Evolutionary conservation across 1,140 invertebrate species (phyloP).

Genomic region (Sipha flava): DNA sequence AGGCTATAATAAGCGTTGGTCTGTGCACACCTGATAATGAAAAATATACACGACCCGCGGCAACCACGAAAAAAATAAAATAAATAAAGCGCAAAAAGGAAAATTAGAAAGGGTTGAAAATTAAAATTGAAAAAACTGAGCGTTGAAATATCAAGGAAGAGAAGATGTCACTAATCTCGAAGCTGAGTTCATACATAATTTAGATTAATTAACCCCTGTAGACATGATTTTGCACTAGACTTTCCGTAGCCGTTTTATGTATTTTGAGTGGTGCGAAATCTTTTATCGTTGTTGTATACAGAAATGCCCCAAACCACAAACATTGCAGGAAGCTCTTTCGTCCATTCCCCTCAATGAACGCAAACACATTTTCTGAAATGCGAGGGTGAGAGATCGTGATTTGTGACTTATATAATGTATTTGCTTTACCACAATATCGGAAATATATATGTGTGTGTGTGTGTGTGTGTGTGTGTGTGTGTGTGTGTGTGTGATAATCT

Average conservation of each 20-base stretch:
- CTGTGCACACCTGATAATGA: slow-evolving; percentile 20
- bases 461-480: too few species aligned
- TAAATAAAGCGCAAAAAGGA: not conserved
- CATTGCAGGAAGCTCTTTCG: not conserved
- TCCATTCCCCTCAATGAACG: not conserved
- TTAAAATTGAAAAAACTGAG: slow-evolving; percentile 12
- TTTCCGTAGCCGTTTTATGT: not conserved
- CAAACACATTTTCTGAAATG: not conserved
- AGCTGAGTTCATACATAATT: not conserved
- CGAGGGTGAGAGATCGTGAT: not conserved
- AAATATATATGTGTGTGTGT: too few species aligned
- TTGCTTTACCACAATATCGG: not conserved
- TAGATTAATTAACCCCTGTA: not conserved
- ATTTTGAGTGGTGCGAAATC: slow-evolving; percentile 18
- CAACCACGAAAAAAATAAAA: not conserved
- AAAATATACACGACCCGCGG: slow-evolving; percentile 22
- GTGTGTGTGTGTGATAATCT: too few species aligned
- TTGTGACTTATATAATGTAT: not conserved
- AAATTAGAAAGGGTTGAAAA: slow-evolving; percentile 6
- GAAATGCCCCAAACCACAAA: slow-evolving; percentile 2
- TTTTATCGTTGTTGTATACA: not conserved
- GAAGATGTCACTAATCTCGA: not conserved
- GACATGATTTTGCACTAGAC: slow-evolving; percentile 21
- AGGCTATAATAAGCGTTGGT: not conserved
- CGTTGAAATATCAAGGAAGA: too few species aligned